These are phyloP conservation scores for Lethrus apterus DNA, from an alignment of 1,140 invertebrate genomes.

Conservation along the genomic window DNA sequence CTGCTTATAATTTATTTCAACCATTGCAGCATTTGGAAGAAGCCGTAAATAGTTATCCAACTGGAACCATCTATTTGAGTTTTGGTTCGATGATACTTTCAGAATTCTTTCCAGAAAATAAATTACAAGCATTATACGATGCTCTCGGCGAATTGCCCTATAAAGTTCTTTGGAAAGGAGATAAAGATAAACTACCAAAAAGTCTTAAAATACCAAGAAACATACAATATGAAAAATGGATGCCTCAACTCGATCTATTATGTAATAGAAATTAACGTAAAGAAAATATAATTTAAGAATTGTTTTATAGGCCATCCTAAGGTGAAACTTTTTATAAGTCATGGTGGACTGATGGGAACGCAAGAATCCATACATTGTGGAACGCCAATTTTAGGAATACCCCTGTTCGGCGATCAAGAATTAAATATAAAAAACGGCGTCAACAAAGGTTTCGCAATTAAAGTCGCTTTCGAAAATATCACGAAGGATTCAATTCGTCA, in stretches of 20 bases:
- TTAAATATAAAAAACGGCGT: constrained; percentile 23
- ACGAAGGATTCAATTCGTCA: constrained; percentile 12
- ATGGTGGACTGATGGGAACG: constrained; percentile 46
- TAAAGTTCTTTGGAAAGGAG: constrained; percentile 57
- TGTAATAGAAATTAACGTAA: no score
- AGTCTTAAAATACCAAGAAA: constrained; percentile 43
- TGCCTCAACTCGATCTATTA: constrained; percentile 61
- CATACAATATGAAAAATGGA: constrained; percentile 55
- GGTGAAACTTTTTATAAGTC: constrained; percentile 44
- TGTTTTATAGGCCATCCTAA: constrained; percentile 39
- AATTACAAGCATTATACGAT: constrained; percentile 41
- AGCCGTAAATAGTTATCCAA: constrained; percentile 41
- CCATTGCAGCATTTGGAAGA: constrained; percentile 49
- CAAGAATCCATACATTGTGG: constrained; percentile 44
- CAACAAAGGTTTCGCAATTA: background rate
- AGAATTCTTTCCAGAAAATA: constrained; percentile 34
- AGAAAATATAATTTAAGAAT: no score
- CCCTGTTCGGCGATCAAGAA: constrained; percentile 38
- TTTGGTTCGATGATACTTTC: constrained; percentile 40
- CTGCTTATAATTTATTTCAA: constrained; percentile 58
- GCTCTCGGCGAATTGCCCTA: constrained; percentile 51
- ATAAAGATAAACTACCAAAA: constrained; percentile 39
- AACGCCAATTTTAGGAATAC: constrained; percentile 46
- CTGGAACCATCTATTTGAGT: constrained; percentile 46
- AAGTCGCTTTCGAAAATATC: constrained; percentile 33